Conservation (phyloP, 1,140 invertebrate species). For the Aporrectodea caliginosa region DNA sequence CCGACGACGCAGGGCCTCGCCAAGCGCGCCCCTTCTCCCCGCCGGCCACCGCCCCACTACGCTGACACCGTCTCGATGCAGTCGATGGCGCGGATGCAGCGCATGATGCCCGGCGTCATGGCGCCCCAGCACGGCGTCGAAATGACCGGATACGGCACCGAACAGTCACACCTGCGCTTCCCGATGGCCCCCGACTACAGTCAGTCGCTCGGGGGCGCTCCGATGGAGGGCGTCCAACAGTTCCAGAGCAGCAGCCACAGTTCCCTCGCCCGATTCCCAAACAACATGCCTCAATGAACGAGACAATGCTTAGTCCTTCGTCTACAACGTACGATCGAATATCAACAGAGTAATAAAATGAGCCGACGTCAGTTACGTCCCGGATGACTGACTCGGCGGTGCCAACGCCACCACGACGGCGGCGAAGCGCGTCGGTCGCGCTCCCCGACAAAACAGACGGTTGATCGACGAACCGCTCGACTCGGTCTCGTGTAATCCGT, state of each 20-base stretch:
- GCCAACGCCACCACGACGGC: too few relatives aligned
- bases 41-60: conserved; percentile 15
- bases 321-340: too few relatives aligned
- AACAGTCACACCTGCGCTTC: neutral
- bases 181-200: neutral
- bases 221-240: neutral
- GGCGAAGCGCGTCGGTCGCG: too few relatives aligned
- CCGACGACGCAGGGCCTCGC: neutral
- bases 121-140: neutral
- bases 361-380: too few relatives aligned
- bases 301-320: too few relatives aligned
- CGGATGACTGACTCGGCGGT: too few relatives aligned
- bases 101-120: neutral
- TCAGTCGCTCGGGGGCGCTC: neutral
- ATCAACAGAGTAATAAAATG: too few relatives aligned
- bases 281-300: conserved; percentile 18
- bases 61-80: conserved; percentile 9
- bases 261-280: conserved; percentile 13
- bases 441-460: too few relatives aligned
- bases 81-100: neutral
- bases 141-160: too few relatives aligned
- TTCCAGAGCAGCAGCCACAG: neutral
- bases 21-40: conserved; percentile 3
- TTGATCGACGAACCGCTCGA: too few relatives aligned
- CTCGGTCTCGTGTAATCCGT: too few relatives aligned